Conservation (phyloP, 2,797 vertebrate genomes). For the Molothrus aeneus region DNA sequence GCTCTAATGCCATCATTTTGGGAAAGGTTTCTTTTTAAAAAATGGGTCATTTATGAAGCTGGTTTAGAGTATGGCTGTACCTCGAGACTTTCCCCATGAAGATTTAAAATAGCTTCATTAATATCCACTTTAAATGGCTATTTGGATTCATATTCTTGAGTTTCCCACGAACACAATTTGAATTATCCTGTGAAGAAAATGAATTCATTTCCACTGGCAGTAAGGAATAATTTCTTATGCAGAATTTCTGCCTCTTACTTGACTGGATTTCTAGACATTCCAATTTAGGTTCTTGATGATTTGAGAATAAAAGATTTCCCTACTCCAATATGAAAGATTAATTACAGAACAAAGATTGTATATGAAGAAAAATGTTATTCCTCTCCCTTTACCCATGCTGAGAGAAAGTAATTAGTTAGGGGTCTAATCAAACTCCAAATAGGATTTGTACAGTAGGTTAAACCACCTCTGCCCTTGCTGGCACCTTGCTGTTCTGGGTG, state of each 20-base stretch:
- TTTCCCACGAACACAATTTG: not conserved
- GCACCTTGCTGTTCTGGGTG: not conserved
- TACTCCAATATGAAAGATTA: conserved; percentile 36
- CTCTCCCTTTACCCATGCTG: not conserved
- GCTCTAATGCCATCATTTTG: not conserved
- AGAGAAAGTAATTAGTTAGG: conserved; percentile 11
- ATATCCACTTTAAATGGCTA: not conserved
- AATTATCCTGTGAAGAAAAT: conserved; percentile 39
- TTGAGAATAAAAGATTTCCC: conserved; percentile 47
- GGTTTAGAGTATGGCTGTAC: not conserved
- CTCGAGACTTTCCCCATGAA: not conserved
- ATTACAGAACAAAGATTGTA: conserved; percentile 44
- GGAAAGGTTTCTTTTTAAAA: not conserved
- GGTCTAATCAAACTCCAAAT: not conserved
- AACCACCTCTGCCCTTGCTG: not conserved
- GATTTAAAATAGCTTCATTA: conserved; percentile 20
- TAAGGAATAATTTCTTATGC: conserved; percentile 22
- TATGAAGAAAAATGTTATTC: conserved; percentile 45
- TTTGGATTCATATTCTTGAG: conserved; percentile 37
- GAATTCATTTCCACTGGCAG: conserved; percentile 31
- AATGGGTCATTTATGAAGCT: not conserved
- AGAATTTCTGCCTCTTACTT: conserved; percentile 33
- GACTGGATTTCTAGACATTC: conserved; percentile 41
- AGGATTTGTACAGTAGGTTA: not conserved
- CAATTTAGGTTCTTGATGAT: conserved; percentile 33